These are phyloP conservation scores for Aphelenchoides avenae DNA, from an alignment of 1,140 invertebrate genomes.

Conservation along the genomic window DNA sequence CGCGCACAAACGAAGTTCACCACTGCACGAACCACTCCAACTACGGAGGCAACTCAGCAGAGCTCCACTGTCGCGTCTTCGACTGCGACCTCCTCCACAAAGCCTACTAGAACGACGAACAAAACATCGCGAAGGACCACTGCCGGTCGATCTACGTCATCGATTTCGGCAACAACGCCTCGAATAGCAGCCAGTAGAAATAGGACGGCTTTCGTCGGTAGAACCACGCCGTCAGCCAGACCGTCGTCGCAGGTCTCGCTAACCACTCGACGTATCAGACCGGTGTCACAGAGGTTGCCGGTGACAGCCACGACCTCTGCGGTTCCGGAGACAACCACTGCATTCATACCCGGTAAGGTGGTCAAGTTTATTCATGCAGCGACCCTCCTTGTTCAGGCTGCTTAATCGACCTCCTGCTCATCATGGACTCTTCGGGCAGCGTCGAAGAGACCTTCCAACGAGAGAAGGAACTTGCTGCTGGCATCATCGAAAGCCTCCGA, in stretches of 20 bases:
- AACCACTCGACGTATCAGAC: constrained; percentile 1
- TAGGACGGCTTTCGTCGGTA: too few species aligned
- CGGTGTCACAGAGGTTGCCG: constrained; percentile 20
- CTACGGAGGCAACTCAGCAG: too few species aligned
- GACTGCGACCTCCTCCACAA: too few species aligned
- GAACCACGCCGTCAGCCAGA: too few species aligned
- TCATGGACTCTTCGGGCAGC: constrained; percentile 50
- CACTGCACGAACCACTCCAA: too few species aligned
- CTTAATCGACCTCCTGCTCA: constrained; percentile 44
- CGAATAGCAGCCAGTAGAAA: too few species aligned
- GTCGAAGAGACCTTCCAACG: constrained; percentile 44
- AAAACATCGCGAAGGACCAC: too few species aligned
- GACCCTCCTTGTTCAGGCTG: constrained; percentile 24
- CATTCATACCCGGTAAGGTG: constrained; percentile 19
- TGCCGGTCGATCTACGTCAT: too few species aligned
- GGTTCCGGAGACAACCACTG: constrained; percentile 28
- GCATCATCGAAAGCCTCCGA: constrained; percentile 34
- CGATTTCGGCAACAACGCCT: too few species aligned
- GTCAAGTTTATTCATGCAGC: constrained; percentile 21
- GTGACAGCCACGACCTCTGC: constrained; percentile 18
- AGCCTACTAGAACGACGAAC: too few species aligned
- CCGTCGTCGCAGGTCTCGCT: neutral
- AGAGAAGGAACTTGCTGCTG: constrained; percentile 39
- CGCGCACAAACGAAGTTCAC: too few species aligned
- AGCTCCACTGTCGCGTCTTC: too few species aligned